Evolutionary conservation across 2,888 invertebrate genomes (phyloP).

Genomic region (Drosophila pegasa): DNA sequence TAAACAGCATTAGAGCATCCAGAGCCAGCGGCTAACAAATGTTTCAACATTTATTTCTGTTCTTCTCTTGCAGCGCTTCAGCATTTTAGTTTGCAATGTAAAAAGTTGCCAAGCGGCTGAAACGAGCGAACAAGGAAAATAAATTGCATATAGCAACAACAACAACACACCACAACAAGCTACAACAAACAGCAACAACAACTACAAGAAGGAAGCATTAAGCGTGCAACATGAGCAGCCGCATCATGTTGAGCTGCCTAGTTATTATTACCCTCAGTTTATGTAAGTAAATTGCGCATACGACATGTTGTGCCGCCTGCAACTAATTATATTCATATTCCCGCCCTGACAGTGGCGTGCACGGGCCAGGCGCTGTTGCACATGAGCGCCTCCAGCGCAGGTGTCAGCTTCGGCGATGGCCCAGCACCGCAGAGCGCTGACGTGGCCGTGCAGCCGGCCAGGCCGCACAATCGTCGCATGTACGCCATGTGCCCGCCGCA

Average conservation of each 20-base stretch:
- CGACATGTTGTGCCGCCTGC: slow-evolving; percentile 18
- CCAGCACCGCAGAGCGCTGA: slow-evolving; percentile 25
- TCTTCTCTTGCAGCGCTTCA: slow-evolving; percentile 46
- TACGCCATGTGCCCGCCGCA: slow-evolving; percentile 88
- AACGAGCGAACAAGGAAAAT: slow-evolving; percentile 17
- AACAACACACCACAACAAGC: slow-evolving; percentile 10
- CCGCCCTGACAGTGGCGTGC: slow-evolving; percentile 45
- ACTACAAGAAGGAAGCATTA: slow-evolving; percentile 17
- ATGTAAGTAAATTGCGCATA: slow-evolving; percentile 69
- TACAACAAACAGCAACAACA: slow-evolving; percentile 5
- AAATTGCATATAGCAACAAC: slow-evolving; percentile 21
- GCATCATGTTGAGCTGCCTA: slow-evolving; percentile 66
- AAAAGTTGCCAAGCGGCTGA: slow-evolving; percentile 37
- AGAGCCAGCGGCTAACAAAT: slow-evolving; percentile 37
- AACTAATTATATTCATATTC: slow-evolving; percentile 29
- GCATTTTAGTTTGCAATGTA: slow-evolving; percentile 46
- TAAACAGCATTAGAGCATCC: slow-evolving; percentile 40
- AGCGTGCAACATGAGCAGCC: slow-evolving; percentile 51
- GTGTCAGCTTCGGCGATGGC: slow-evolving; percentile 49
- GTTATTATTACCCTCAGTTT: slow-evolving; percentile 76
- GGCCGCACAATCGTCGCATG: slow-evolving; percentile 81
- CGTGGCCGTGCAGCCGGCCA: slow-evolving; percentile 14
- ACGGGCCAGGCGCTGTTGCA: slow-evolving; percentile 60
- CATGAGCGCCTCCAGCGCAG: slow-evolving; percentile 58
- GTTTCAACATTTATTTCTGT: slow-evolving; percentile 28